These are phyloP conservation scores for Catamblyrhynchus diadema DNA, from an alignment of 2,797 vertebrate species.

Conservation along the genomic window DNA sequence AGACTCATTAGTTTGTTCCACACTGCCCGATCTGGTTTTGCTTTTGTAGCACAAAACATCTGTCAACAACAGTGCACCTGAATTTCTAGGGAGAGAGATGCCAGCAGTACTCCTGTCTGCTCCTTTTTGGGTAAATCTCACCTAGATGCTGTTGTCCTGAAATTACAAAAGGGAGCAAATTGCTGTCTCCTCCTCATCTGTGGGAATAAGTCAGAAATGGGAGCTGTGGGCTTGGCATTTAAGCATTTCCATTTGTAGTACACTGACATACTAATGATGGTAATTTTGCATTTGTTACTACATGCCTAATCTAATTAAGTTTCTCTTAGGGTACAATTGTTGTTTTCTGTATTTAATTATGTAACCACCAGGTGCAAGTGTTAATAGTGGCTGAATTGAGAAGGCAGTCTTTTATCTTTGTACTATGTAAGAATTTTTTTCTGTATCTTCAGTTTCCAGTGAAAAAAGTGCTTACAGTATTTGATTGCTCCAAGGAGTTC, in stretches of 20 bases:
- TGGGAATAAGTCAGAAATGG: slow-evolving; percentile 38
- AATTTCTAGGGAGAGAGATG: not conserved
- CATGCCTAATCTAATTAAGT: slow-evolving; percentile 48
- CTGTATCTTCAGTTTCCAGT: not conserved
- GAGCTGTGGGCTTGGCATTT: slow-evolving; percentile 15
- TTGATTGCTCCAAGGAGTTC: not conserved
- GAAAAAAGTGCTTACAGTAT: not conserved
- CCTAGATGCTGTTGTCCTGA: not conserved
- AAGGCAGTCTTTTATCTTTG: slow-evolving; percentile 41
- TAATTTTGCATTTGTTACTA: slow-evolving; percentile 49
- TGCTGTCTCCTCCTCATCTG: not conserved
- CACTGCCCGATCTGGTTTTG: not conserved
- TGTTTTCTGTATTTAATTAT: slow-evolving; percentile 55
- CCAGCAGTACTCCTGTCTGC: not conserved
- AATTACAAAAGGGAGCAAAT: not conserved
- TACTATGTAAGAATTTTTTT: not conserved
- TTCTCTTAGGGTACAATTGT: slow-evolving; percentile 41
- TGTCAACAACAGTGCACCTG: not conserved
- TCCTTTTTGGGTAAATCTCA: not conserved
- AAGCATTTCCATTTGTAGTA: slow-evolving; percentile 24
- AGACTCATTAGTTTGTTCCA: not conserved
- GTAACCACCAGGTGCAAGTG: slow-evolving; percentile 49
- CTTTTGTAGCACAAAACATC: not conserved
- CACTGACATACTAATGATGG: slow-evolving; percentile 41
- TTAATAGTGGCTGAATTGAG: slow-evolving; percentile 38